phyloP scores from a whole-genome alignment of 2,888 invertebrate species.

The Augochlorella aurata region DNA sequence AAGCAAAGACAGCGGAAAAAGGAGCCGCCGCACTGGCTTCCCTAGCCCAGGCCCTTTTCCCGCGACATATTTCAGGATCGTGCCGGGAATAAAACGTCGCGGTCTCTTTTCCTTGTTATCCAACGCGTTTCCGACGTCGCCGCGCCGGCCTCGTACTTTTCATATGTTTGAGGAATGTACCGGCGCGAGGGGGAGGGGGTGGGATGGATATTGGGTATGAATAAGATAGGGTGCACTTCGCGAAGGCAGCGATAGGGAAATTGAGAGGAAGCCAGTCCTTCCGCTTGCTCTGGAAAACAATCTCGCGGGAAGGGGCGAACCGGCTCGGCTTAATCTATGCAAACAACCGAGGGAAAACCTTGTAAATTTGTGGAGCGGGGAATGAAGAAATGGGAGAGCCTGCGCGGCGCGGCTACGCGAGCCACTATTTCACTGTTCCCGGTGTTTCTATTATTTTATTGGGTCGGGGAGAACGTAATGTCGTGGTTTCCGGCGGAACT shows the following conservation, averaged over 20 bases:
- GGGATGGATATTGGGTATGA: conserved; percentile 30
- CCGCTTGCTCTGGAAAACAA: conserved; percentile 17
- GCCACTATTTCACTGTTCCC: conserved; percentile 4
- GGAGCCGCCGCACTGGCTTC: background rate
- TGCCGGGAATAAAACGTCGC: conserved; percentile 46
- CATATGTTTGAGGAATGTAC: conserved; percentile 21
- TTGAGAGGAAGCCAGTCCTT: conserved; percentile 5
- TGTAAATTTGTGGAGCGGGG: conserved; percentile 12
- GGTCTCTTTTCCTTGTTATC: conserved; percentile 14
- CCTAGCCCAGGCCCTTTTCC: background rate
- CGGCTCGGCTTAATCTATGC: conserved; percentile 13
- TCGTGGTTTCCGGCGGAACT: conserved; percentile 13
- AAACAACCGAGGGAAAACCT: conserved; percentile 15
- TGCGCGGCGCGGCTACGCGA: background rate
- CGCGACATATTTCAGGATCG: conserved; percentile 56
- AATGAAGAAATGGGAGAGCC: conserved; percentile 11
- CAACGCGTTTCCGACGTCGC: conserved; percentile 21
- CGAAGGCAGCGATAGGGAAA: conserved; percentile 10
- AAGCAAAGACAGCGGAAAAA: conserved; percentile 7
- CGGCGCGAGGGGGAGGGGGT: background rate
- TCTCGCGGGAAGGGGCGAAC: conserved; percentile 1
- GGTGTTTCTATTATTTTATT: conserved; percentile 17
- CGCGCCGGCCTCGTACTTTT: conserved; percentile 7
- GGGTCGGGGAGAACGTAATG: conserved; percentile 9
- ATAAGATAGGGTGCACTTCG: conserved; percentile 11